phyloP scores from a whole-genome alignment of 2,113 vertebrate genomes.

The Paracanthobrama guichenoti region DNA sequence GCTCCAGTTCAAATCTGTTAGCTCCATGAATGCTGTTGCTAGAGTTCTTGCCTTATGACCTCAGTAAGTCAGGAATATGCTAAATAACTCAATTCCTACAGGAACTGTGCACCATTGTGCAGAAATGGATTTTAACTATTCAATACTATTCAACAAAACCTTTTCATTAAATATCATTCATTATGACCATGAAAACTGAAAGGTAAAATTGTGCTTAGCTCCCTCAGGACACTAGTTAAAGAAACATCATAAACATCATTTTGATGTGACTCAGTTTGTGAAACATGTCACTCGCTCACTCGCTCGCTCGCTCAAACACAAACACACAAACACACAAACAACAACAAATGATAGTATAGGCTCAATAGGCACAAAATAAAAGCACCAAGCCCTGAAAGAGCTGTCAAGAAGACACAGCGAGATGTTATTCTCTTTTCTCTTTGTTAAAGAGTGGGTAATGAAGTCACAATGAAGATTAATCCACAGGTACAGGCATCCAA shows the following conservation, averaged over 20 bases:
- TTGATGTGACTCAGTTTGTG: background rate
- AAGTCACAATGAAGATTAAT: constrained; percentile 28
- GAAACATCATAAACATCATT: constrained; percentile 8
- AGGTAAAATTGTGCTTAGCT: background rate
- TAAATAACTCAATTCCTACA: constrained; percentile 7
- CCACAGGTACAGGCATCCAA: constrained; percentile 40
- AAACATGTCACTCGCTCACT: too few relatives aligned
- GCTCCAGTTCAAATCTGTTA: background rate
- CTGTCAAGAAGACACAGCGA: background rate
- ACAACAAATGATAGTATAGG: background rate
- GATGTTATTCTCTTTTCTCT: constrained; percentile 12
- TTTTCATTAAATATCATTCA: constrained; percentile 27
- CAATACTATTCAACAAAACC: constrained; percentile 19
- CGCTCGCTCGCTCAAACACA: too few relatives aligned
- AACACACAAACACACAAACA: too few relatives aligned
- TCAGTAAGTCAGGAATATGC: background rate
- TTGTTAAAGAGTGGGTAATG: constrained; percentile 10
- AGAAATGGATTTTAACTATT: background rate
- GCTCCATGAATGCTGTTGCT: background rate
- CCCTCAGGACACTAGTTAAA: background rate
- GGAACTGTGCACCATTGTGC: constrained; percentile 5
- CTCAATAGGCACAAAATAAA: constrained; percentile 1
- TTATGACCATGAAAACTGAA: constrained; percentile 23
- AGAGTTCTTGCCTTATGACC: background rate
- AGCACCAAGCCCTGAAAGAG: constrained; percentile 27